Base-by-base conservation (phyloP, 2,888 invertebrate genomes). In the Nomada lathburiana region DNA sequence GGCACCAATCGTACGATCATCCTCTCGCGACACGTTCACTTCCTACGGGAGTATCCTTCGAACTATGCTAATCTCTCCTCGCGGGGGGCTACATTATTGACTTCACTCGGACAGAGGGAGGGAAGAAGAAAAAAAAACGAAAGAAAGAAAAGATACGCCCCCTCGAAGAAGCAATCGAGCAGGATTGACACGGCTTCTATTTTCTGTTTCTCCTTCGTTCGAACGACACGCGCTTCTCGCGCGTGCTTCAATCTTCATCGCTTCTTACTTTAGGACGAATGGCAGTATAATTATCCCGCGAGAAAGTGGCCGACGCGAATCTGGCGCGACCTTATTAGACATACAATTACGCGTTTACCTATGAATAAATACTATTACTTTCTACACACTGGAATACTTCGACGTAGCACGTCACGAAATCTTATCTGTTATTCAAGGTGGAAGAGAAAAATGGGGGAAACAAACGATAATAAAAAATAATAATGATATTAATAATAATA, bases 291-390 rank as follows among this genome's bases (percentile, higher is more conserved):
- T 70, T 73, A 75, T 67, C 74, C 69, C 73, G 64, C 65, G 64
- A 55, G 36, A n/a, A 50, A 36, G n/a, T 4, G 26, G 59, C 55
- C 64, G 42, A 20, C 74, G 71, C 52, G 55, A 57, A 57, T 70
- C 23, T 62, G 47, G 63, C 78, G 73, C 23, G 69, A 63, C 44
- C 20, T 20, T 57, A 55, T 73, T 53, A 70, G 64, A 72, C 69
- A 16, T 53, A 80, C 76, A 64, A 83, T 81, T 84, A 80, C 83
- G 53, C 70, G 76, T 85, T 82, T 83, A 78, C 77, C 88, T 88
- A 88, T 83, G 92, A 93, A 93, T 93, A 93, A 93, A 93, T 93
- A 93, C 92, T 93, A 93, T 67, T 92, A 80, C 81, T 89, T 86
- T 88, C 91, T 92, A 93, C 89, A 90, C 89, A 92, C 89, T 92